A percentile compares a stretch with the other conserved stretches of the same genome.
phyloP scores from a whole-genome alignment of 2,888 invertebrate species.

The Drosophila kanekoi region DNA sequence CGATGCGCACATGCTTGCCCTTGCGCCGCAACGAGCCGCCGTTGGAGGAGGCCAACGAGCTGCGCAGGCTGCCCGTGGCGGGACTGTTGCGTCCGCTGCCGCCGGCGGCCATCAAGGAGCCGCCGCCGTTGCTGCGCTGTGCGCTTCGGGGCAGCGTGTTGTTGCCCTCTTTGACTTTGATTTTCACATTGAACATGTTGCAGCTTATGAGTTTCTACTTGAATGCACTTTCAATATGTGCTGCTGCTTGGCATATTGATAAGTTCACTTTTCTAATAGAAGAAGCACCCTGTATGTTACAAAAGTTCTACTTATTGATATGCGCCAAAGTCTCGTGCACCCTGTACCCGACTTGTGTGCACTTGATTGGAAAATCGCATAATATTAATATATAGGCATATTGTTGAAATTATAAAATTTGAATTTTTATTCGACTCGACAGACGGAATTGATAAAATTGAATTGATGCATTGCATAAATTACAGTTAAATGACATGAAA shows the following conservation, averaged over 20 bases:
- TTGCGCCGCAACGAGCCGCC: conserved; percentile 83
- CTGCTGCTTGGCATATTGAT: conserved; percentile 50
- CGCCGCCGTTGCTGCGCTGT: conserved; percentile 60
- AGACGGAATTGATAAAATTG: conserved; percentile 15
- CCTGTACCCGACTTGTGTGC: conserved; percentile 41
- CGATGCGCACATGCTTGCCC: conserved; percentile 84
- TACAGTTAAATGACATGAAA: conserved; percentile 61
- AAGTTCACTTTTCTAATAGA: conserved; percentile 2
- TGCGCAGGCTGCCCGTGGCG: conserved; percentile 82
- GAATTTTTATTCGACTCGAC: conserved; percentile 9
- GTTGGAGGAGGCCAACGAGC: conserved; percentile 83
- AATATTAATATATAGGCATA: conserved; percentile 36
- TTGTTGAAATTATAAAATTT: conserved; percentile 23
- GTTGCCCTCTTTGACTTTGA: conserved; percentile 85
- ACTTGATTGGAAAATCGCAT: conserved; percentile 55
- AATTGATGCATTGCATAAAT: conserved; percentile 66
- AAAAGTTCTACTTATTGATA: conserved; percentile 39
- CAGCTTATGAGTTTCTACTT: conserved; percentile 39
- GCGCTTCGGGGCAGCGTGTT: conserved; percentile 83
- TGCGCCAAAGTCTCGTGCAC: conserved; percentile 36
- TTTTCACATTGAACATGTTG: conserved; percentile 85
- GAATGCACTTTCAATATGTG: conserved; percentile 69
- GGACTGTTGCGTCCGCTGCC: conserved; percentile 81
- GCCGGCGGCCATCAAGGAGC: conserved; percentile 11
- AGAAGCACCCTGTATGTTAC: conserved; percentile 42